These are phyloP conservation scores for Protodeltote pygarga DNA, from an alignment of 2,888 invertebrate genomes.

Conservation along the genomic window DNA sequence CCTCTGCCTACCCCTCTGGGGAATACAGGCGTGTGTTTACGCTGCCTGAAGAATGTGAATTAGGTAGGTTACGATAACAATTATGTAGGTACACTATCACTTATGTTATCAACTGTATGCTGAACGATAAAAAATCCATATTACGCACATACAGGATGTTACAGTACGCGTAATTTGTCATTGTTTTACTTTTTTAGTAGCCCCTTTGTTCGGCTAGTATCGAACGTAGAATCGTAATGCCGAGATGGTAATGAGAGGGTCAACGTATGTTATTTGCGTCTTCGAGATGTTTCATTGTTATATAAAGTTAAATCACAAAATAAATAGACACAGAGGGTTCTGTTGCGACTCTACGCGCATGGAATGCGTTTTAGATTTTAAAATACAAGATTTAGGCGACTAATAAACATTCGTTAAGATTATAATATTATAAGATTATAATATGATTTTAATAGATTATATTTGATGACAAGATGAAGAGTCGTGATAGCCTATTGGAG, in stretches of 20 bases:
- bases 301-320: slow-evolving; percentile 27
- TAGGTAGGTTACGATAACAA: slow-evolving; percentile 5
- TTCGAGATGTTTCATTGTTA: slow-evolving; percentile 50
- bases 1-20: too few relatives aligned
- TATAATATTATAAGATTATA: too few relatives aligned
- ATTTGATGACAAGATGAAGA: too few relatives aligned
- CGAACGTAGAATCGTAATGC: slow-evolving; percentile 56
- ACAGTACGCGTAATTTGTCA: slow-evolving; percentile 56
- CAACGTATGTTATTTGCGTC: slow-evolving; percentile 52
- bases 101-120: slow-evolving; percentile 4
- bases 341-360: too few relatives aligned
- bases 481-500: too few relatives aligned
- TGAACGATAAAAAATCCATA: slow-evolving; percentile 22
- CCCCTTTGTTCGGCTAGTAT: slow-evolving; percentile 56
- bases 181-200: slow-evolving; percentile 65
- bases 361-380: too few relatives aligned
- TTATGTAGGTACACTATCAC: background rate
- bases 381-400: too few relatives aligned
- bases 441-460: too few relatives aligned
- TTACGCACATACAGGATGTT: slow-evolving; percentile 50
- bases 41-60: too few relatives aligned
- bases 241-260: slow-evolving; percentile 65
- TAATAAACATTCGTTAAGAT: too few relatives aligned
- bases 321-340: slow-evolving; percentile 3
- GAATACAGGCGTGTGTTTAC: too few relatives aligned